Base-by-base conservation (phyloP, 2,888 invertebrate species). In the Micoletzkya japonica region DNA sequence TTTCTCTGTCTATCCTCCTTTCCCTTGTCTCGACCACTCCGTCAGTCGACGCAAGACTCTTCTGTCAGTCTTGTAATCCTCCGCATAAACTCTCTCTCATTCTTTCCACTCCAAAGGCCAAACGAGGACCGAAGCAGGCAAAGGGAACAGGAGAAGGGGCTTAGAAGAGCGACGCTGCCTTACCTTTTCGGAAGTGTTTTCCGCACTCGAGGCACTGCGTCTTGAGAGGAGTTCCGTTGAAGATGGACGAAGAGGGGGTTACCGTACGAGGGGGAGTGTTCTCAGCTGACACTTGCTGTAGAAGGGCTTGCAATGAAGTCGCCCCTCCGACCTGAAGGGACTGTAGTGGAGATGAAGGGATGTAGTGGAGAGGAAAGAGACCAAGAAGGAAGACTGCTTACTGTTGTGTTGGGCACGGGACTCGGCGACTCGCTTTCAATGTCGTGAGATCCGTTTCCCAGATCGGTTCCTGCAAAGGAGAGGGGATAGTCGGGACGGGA, bases 161-260 rank as follows among this genome's bases (percentile, higher is more conserved):
- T 7, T 7, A 26, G 26, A 26, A 54, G 54, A 54, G 20, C 10
- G 54, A 54, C 7, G 7, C 26, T 20, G 10, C 26, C 77, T 71
- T 67, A 83, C 84, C 75, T 79, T 85, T 85, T 68, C 84, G 56
- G 66, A 85, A 79, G 73, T 82, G 83, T 70, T 85, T 86, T n/a
- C 85, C 85, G 72, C 85, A 85, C 70, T 82, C 77, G n/a, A 73
- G 73, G 70, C 85, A 85, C 52, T 79, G 78, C 7, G 82, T 79
- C 39, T 58, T 64, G 20, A 30, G 17, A 1, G 64, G 50, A 24
- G 64, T 64, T 4, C 24, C 28, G 3, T 26, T 24, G 26, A 32
- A 50, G 30, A 26, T 52, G 14, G 52, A 52, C 3, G 52, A 26
- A 26, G 64, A 30, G 36, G 37, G 26, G 56, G 56, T 26, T 4